Conservation (phyloP, 2,113 vertebrate genomes). For the Malaclemys terrapin region DNA sequence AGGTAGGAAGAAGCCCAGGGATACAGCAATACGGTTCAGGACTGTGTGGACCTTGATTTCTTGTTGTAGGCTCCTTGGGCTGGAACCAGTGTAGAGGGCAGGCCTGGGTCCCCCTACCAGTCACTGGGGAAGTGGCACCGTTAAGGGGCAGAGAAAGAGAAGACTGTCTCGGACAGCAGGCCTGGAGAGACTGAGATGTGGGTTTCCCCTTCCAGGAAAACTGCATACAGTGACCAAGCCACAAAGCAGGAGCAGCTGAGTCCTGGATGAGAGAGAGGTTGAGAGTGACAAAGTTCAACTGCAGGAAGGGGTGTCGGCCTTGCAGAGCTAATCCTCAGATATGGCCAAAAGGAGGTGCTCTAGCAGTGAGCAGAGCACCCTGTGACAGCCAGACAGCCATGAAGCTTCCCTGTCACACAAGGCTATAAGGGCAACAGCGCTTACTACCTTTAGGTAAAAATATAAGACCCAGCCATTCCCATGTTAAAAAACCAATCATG, state of each 20-base stretch:
- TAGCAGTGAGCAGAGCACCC: background rate
- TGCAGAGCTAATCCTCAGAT: background rate
- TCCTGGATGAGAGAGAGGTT: background rate
- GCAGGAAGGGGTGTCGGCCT: background rate
- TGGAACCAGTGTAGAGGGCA: background rate
- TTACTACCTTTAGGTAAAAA: background rate
- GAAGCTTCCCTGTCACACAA: background rate
- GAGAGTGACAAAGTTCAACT: background rate
- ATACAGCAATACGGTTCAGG: background rate
- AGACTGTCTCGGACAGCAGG: background rate
- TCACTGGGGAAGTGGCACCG: background rate
- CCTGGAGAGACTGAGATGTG: background rate
- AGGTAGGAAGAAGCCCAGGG: background rate
- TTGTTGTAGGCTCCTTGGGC: background rate
- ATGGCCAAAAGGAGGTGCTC: background rate
- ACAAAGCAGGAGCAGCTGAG: background rate
- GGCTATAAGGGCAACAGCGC: background rate
- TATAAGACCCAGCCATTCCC: background rate
- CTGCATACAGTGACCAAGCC: background rate
- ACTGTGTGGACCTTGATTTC: background rate
- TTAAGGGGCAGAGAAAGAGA: background rate
- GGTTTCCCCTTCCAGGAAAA: too few relatives aligned
- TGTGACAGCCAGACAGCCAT: background rate
- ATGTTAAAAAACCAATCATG: background rate
- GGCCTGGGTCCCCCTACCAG: background rate